Conservation (phyloP, 2,797 vertebrate species). For the Acanthurus lineatus region DNA sequence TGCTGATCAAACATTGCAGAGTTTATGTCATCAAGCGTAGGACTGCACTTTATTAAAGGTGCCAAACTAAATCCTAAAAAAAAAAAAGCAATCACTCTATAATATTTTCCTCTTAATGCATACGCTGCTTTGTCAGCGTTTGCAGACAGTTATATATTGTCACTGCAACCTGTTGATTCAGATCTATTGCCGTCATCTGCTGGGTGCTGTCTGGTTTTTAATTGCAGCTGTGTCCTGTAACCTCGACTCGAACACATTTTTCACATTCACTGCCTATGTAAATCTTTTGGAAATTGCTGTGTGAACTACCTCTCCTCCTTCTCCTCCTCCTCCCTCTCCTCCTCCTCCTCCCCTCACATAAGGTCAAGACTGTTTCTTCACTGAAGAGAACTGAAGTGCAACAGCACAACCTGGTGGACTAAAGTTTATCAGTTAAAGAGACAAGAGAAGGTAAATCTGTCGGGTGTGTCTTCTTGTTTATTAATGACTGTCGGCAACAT, state of each 20-base stretch:
- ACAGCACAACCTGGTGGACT: conserved; percentile 78
- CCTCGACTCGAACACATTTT: conserved; percentile 44
- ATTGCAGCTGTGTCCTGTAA: conserved; percentile 54
- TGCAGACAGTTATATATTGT: neutral
- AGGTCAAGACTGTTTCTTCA: neutral
- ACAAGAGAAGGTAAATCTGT: neutral
- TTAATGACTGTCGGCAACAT: neutral
- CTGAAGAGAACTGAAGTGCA: conserved; percentile 54
- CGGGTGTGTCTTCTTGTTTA: neutral
- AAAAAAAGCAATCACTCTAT: neutral
- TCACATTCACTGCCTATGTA: conserved; percentile 54
- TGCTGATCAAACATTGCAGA: neutral
- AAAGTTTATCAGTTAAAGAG: neutral
- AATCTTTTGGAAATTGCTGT: conserved; percentile 55
- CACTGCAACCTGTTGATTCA: conserved; percentile 48
- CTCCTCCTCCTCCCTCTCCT: neutral
- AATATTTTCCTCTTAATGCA: neutral
- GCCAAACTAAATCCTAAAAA: conserved; percentile 11
- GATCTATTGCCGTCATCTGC: conserved; percentile 22
- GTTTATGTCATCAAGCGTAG: neutral
- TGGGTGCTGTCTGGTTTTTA: conserved; percentile 38
- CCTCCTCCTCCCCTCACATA: neutral
- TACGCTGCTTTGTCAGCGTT: conserved; percentile 35
- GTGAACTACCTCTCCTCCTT: conserved; percentile 5
- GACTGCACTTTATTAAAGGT: neutral